phyloP scores from a whole-genome alignment of 2,888 invertebrate species.

The Hydropsyche betteni region DNA sequence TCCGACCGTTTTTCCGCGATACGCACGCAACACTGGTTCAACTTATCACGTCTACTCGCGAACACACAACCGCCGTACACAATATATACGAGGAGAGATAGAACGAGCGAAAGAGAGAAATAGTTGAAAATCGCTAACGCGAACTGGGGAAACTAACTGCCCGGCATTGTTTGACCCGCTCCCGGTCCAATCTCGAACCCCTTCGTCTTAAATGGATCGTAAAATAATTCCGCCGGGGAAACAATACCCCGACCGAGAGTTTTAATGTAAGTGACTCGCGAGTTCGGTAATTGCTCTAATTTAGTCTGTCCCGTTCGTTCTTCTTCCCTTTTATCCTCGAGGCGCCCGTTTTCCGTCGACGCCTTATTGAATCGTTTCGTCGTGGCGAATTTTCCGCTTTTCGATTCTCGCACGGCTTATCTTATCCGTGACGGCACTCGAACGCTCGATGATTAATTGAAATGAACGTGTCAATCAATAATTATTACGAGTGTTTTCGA shows the following conservation, averaged over 20 bases:
- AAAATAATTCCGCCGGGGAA: slow-evolving; percentile 47
- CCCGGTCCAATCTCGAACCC: slow-evolving; percentile 40
- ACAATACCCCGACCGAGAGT: slow-evolving; percentile 46
- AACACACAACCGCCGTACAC: no score
- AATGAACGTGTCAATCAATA: neutral
- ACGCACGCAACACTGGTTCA: no score
- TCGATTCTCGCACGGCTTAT: slow-evolving; percentile 12
- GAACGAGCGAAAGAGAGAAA: slow-evolving; percentile 1
- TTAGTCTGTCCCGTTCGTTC: slow-evolving; percentile 41
- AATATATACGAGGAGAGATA: no score
- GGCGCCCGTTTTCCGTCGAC: neutral
- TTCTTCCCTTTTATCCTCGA: neutral
- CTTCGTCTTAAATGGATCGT: slow-evolving; percentile 47
- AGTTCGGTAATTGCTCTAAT: slow-evolving; percentile 51
- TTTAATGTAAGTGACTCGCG: slow-evolving; percentile 49
- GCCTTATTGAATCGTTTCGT: slow-evolving; percentile 30
- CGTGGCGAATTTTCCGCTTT: slow-evolving; percentile 6
- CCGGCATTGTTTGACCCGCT: slow-evolving; percentile 38
- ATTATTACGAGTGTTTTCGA: neutral
- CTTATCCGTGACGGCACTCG: slow-evolving; percentile 4
- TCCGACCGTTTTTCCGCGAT: no score
- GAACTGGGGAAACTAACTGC: slow-evolving; percentile 17
- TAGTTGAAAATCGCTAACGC: neutral
- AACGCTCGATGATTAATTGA: slow-evolving; percentile 12
- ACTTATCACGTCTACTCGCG: no score